Evolutionary conservation across 2,113 vertebrate species (phyloP), one percentile per base, ranked within the genome.

Genomic region (Labeo catla): DNA sequence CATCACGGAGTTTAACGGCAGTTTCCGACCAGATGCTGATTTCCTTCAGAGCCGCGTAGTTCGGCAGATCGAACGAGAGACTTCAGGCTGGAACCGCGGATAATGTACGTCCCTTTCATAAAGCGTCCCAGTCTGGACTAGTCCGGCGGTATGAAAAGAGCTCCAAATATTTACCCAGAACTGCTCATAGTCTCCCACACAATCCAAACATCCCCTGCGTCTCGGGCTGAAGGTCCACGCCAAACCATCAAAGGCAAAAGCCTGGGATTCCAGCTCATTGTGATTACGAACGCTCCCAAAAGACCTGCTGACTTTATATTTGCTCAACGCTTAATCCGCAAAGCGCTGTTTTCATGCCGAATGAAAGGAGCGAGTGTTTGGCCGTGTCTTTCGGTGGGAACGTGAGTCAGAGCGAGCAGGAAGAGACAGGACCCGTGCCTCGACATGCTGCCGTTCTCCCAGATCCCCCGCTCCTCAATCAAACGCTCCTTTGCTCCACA

Each of bases 381-480:
- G 28, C 81, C 63, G 76, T 81, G 86, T 90, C 34, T 86, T 84
- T n/a, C 21, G 59, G 87, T 90, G 87, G 83, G 89, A 91, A 76
- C 76, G 88, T 73, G 47, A 78, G 79, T 90, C 74, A 47, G 49
- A 79, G 86, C 79, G 36, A 77, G 63, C 84, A 83, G 63, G 84
- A 89, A 86, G 86, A 59, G 83, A 57, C 85, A 78, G 73, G 86
- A 89, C 88, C 91, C 76, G 0, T 93, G 95, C 91, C 94, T 91
- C 86, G 90, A 94, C 94, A 91, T 93, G 94, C 93, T 87, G 88
- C 90, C 87, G 87, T 80, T 79, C 88, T 73, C 88, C 50, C 91
- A 83, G 90, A 92, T 92, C 88, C 84, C 81, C 90, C 87, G 91
- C 93, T 93, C 93, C 94, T 92, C 91, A 89, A 92, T 88, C 87